Evolutionary conservation across 30 jellyfish, hydroid and myxozoan species (phyloP), one percentile per base, ranked within the genome.

Genomic region (Catostylus mosaicus): DNA sequence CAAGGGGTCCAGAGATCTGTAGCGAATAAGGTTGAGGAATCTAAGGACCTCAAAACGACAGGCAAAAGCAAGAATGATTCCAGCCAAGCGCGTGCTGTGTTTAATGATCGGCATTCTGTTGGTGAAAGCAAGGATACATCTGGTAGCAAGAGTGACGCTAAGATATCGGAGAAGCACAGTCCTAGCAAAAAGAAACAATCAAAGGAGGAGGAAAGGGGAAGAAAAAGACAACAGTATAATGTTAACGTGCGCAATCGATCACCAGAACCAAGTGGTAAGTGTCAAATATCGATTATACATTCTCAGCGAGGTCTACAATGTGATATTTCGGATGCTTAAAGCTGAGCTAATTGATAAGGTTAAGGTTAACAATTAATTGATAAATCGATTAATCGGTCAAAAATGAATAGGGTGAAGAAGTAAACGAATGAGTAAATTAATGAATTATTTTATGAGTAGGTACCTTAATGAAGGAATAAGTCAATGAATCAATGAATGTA

Each of bases 161-260:
- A 72, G 24, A 46, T 19, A 31, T 30, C 75, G 7, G 34, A 75
- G 37, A 26, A 75, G 16, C 30, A 8, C 67, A 19, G 23, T 31
- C 23, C 51, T 48, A 73, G 18, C 8, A 18, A 7, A 30, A 57
- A 73, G 59, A 50, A 47, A 26, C 30, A 31, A 10, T 16, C 57
- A 24, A 75, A 57, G 2, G 75, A 57, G 47, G 66, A 51, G 4
- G 64, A 79, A 51, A 52, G 59, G 0, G 75, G 67, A 29, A 65
- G 73, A 61, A 79, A 65, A n/a, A 66, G 90, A 31, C 75, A 64
- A 59, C 30, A 35, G 27, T 24, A 46, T 3, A 30, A 40, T 30
- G 72, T 79, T 1, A 14, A 9, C n/a, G 90, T 79, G 30, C 90
- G 75, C 8, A 64, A 65, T 61, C 61, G 81, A 79, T 79, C 90